Percentiles rank a stretch among this genome's conserved stretches.
Conservation (phyloP, 2,888 invertebrate species). For the Cosmia trapezina region DNA sequence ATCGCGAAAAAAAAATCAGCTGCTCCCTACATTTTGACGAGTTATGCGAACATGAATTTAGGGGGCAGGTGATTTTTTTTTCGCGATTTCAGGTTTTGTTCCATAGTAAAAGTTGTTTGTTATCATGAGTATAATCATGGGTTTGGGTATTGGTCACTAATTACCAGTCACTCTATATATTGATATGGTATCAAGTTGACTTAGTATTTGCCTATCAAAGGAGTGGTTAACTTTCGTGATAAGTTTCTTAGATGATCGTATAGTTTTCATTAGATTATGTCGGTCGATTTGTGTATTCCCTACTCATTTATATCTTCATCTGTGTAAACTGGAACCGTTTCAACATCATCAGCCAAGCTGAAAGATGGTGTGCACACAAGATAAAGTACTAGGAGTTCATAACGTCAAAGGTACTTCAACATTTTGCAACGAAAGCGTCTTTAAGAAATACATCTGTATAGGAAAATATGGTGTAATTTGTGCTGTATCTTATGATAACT, state of each 20-base stretch:
- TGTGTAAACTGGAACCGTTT: slow-evolving; percentile 12
- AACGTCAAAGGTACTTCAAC: slow-evolving; percentile 21
- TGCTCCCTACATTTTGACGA: too few species aligned
- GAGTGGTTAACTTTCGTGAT: background rate
- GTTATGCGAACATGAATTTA: too few species aligned
- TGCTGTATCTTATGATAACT: slow-evolving; percentile 19
- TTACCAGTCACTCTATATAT: too few species aligned
- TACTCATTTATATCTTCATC: background rate
- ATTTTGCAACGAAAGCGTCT: slow-evolving; percentile 35
- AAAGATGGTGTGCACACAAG: background rate
- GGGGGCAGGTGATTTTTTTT: too few species aligned
- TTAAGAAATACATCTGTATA: slow-evolving; percentile 13
- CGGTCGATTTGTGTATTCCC: background rate
- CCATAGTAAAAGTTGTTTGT: too few species aligned
- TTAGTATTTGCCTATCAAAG: background rate
- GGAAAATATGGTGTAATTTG: slow-evolving; percentile 14
- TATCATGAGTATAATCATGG: too few species aligned
- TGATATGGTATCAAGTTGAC: background rate
- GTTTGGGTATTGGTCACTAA: too few species aligned
- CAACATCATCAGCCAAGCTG: slow-evolving; percentile 1
- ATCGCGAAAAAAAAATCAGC: too few species aligned
- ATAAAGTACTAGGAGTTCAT: slow-evolving; percentile 1
- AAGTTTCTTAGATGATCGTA: background rate
- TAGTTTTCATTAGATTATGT: background rate
- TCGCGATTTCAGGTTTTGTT: too few species aligned